These are phyloP conservation scores for Glaucomys volans DNA, from an alignment of 2,113 vertebrate genomes.

Conservation along the genomic window DNA sequence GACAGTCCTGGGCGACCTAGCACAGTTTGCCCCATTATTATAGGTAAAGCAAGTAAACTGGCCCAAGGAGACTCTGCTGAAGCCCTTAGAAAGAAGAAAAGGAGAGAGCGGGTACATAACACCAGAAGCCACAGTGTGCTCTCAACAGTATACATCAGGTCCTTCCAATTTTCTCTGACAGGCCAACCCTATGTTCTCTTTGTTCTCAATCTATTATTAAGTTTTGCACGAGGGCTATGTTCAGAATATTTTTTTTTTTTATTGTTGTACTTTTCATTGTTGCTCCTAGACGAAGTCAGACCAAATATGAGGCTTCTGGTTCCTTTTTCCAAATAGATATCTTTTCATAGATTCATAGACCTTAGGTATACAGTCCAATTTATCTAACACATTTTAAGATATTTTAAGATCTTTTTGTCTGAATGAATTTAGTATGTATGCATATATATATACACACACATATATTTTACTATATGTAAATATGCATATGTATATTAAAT, in stretches of 20 bases:
- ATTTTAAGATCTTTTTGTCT: neutral
- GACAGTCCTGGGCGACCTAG: neutral
- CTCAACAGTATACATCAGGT: too few species aligned
- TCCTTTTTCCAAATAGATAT: neutral
- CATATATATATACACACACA: too few species aligned
- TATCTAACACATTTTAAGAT: neutral
- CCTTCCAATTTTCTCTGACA: neutral
- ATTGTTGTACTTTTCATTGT: neutral
- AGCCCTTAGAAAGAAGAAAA: neutral
- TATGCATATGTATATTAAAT: too few species aligned
- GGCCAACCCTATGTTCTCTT: fast-evolving
- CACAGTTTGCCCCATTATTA: neutral
- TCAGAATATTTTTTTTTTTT: neutral
- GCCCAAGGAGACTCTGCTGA: neutral
- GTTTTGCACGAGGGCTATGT: neutral
- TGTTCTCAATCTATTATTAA: neutral
- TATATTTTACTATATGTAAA: too few species aligned
- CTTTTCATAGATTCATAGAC: neutral
- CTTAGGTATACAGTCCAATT: neutral
- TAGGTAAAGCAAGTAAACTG: neutral
- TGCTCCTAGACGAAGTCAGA: neutral
- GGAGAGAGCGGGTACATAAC: fast-evolving
- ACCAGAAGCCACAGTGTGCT: neutral
- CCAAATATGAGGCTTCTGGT: neutral
- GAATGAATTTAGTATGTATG: neutral